A percentile compares a stretch with the other conserved stretches of the same genome.
Evolutionary conservation across 1,140 invertebrate species (phyloP).

Genomic region (Arctopsyche grandis): DNA sequence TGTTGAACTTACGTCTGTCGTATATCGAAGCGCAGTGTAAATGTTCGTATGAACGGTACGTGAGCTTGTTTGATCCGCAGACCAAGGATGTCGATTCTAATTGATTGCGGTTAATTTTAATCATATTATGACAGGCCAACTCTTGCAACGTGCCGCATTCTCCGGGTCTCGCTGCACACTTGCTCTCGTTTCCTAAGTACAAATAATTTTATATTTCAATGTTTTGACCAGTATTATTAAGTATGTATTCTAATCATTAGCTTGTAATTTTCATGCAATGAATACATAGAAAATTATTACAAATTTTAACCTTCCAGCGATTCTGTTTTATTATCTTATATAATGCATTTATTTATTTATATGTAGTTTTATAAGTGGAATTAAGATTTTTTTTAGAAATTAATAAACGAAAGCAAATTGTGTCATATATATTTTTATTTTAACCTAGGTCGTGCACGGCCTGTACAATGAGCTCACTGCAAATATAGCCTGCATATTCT

Average conservation of each 20-base stretch:
- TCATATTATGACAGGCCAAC: constrained; percentile 53
- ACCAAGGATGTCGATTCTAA: constrained; percentile 50
- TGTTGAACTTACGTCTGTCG: constrained; percentile 55
- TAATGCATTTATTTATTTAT: neutral
- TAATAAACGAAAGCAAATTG: no score
- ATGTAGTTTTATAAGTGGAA: no score
- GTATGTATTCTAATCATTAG: no score
- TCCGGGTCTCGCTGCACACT: constrained; percentile 51
- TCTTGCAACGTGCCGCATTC: constrained; percentile 55
- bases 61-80: constrained; percentile 58
- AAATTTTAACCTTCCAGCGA: no score
- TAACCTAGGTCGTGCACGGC: neutral
- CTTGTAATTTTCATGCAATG: no score
- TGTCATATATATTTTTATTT: no score
- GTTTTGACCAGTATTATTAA: no score
- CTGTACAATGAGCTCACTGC: neutral
- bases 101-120: constrained; percentile 50
- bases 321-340: no score
- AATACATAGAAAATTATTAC: no score
- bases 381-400: no score
- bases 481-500: neutral
- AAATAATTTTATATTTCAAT: constrained; percentile 7
- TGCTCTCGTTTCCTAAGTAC: constrained; percentile 52
- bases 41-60: constrained; percentile 57
- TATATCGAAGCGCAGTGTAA: constrained; percentile 56